Evolutionary conservation across 2,888 invertebrate genomes (phyloP), one percentile per base, ranked within the genome.

Genomic region (Conistra vaccinii): DNA sequence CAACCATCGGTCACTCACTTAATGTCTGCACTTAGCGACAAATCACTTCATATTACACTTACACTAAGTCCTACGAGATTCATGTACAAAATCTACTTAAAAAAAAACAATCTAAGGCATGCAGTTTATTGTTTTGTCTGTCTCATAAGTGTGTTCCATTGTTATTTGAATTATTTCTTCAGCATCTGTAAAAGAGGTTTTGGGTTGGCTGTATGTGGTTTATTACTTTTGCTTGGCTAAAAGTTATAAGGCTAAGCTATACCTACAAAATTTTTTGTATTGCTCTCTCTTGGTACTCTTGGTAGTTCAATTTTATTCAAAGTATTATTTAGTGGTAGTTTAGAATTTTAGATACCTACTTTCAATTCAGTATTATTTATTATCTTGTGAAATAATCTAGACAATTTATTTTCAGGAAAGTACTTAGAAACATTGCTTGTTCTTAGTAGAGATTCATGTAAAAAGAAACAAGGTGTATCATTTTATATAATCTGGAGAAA

Each of bases 21-120:
- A 81, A 76, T 70, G 73, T 87, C 84, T 76, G 65, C 80, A 63
- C 78, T 76, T 71, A 67, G 69, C 73, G 79, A 76, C 69, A 72
- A 83, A 84, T 89, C 89, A 92, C 90, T 88, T 87, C 89, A 89
- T 93, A 90, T 91, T 89, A 90, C 91, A 89, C 81, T 85, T 84
- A 84, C 90, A 90, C 92, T 92, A 90, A 81, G 84, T 89, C 79
- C 90, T 91, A 90, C 42, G 90, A 92, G 90, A 91, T 91, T 92
- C 90, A 84, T 90, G 90, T 87, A 92, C 88, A 87, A 87, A 86
- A 91, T 87, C 90, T 91, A 93, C 88, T 76, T 69, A 69, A 72
- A 85, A 81, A 86, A 81, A 86, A 87, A 88, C 87, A 89, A 88
- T 88, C 91, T 92, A 92, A 90, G 91, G 90, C 91, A 91, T 87